These are phyloP conservation scores for Vicugna pacos DNA, from an alignment of 2,113 vertebrate species.

Conservation along the genomic window DNA sequence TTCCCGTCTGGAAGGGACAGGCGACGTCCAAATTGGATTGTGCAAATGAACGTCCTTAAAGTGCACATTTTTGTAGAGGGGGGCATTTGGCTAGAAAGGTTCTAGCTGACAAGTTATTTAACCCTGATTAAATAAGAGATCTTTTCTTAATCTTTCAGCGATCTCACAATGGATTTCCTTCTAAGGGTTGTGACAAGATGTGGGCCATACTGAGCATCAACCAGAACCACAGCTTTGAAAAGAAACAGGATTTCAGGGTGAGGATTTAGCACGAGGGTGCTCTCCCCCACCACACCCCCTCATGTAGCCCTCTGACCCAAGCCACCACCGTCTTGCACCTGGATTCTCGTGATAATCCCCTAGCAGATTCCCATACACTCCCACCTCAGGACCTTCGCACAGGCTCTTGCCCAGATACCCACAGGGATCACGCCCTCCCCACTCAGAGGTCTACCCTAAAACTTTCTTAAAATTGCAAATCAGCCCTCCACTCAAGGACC, in stretches of 20 bases:
- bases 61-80: rapidly evolving
- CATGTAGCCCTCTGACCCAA: too few species aligned
- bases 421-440: neutral
- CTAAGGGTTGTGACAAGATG: neutral
- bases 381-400: neutral
- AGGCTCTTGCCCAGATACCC: neutral
- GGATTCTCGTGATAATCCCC: neutral
- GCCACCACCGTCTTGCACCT: rapidly evolving
- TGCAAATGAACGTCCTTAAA: neutral
- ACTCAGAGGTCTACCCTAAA: neutral
- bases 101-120: neutral
- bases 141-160: neutral
- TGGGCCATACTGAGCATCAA: too few species aligned
- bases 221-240: neutral
- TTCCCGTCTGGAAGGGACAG: neutral
- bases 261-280: rapidly evolving
- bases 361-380: neutral
- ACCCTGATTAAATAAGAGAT: too few species aligned
- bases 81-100: too few species aligned
- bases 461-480: neutral
- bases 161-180: neutral
- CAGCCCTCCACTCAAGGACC: neutral
- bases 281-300: neutral
- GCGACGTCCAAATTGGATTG: neutral
- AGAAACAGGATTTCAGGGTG: neutral